A percentile compares a stretch with the other conserved stretches of the same genome.
These are phyloP conservation scores for Turnix velox DNA, from an alignment of 2,113 vertebrate species.

Conservation along the genomic window DNA sequence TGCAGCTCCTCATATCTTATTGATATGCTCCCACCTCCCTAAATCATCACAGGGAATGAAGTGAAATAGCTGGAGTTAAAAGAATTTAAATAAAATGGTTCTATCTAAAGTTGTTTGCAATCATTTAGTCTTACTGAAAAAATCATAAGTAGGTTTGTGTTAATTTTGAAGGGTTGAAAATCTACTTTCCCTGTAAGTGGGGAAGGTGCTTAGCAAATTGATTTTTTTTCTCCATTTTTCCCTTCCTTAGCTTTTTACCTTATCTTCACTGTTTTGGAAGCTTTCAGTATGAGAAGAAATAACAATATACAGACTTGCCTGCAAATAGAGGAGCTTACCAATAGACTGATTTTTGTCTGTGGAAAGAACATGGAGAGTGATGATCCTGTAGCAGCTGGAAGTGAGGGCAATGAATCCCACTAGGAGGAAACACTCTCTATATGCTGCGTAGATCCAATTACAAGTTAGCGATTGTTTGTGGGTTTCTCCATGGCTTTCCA, in stretches of 20 bases:
- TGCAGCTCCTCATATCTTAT: not conserved
- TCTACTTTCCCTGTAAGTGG: not conserved
- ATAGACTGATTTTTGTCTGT: not conserved
- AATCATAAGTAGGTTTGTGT: not conserved
- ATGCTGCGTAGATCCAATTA: not conserved
- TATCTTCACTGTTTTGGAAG: not conserved
- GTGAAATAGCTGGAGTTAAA: not conserved
- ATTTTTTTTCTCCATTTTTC: not conserved
- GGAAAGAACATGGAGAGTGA: fast-evolving
- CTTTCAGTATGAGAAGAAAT: not conserved
- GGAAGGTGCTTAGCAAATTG: not conserved
- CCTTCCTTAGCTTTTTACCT: not conserved
- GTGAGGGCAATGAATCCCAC: not conserved
- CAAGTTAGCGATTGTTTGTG: not conserved
- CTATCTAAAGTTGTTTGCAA: not conserved
- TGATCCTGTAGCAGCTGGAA: not conserved
- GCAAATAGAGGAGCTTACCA: not conserved
- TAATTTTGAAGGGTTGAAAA: not conserved
- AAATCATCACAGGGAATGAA: not conserved
- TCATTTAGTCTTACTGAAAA: not conserved
- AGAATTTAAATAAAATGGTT: not conserved
- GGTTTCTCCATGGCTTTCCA: not conserved
- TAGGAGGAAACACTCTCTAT: not conserved
- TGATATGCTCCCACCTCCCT: fast-evolving
- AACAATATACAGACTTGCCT: not conserved